Base-by-base conservation (phyloP, 2,113 vertebrate species). In the Ctenomys sociabilis region DNA sequence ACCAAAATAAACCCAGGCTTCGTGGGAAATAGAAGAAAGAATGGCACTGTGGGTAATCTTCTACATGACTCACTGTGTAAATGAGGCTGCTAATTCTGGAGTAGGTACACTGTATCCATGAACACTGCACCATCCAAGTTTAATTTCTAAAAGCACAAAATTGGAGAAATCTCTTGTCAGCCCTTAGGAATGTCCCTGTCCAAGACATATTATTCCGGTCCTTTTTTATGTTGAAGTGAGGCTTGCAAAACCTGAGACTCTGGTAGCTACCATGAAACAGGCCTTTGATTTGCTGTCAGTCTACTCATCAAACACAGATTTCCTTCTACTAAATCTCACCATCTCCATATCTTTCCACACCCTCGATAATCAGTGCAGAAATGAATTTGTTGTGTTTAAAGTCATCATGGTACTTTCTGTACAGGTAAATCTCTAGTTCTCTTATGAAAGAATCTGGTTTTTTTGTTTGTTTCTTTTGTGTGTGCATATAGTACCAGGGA, bases 251-350 rank as follows among this genome's bases (percentile, higher is more conserved):
- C 8, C 30, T 40, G 3, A 40, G n/a, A 54, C 37, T 28, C n/a
- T 49, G n/a, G 16, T 13, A n/a, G 16, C 13, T 35, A 14, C 26
- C 0, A 0, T 4, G 40, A 70, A 19, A 26, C 22, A 77, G 73
- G 16, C 37, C 73, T n/a, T 4, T 35, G n/a, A 68, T 12, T 14
- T 8, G 0, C 0, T 49, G 16, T 11, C 57, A 17, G 3, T 10
- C 2, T 30, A 24, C 35, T 52, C 19, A 9, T 68, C 43, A 61
- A 21, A 28, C 88, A 63, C 10, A n/a, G 35, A 78, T 22, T 13
- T 43, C 22, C 37, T 83, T 59, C 6, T 45, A 26, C 7, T 73
- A 30, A 21, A 30, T 30, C 40, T 35, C 16, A 19, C 5, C 0
- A 26, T 52, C n/a, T 49, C 26, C 26, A 72, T 24, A 45, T 37